A percentile compares a stretch with the other conserved stretches of the same genome.
Evolutionary conservation across 2,113 vertebrate genomes (phyloP).

Genomic region (Condylura cristata): DNA sequence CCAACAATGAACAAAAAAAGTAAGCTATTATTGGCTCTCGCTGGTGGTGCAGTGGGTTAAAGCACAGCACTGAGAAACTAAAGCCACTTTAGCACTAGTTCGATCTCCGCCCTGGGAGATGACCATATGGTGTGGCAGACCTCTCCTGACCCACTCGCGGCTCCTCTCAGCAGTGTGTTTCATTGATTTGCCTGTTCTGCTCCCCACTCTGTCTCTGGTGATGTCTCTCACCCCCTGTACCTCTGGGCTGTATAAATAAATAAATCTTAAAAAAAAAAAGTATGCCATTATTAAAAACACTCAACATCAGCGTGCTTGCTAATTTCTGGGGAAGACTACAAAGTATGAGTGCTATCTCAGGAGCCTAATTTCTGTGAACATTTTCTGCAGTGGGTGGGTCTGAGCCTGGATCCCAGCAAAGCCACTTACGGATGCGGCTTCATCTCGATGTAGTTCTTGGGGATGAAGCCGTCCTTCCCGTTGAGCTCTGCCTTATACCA

Average conservation of each 20-base stretch:
- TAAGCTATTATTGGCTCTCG: background rate
- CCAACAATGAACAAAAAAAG: background rate
- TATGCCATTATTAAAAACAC: background rate
- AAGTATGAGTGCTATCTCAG: background rate
- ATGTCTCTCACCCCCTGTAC: no score
- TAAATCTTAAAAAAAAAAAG: no score
- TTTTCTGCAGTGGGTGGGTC: background rate
- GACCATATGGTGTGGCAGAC: no score
- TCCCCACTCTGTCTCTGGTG: no score
- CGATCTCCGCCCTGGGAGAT: no score
- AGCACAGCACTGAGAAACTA: no score
- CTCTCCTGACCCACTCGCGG: no score
- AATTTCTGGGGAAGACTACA: background rate
- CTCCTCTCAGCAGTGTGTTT: no score
- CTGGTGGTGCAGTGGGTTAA: no score
- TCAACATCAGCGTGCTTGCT: background rate
- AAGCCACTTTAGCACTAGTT: no score
- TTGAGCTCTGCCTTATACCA: slow-evolving; percentile 99
- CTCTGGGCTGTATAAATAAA: no score
- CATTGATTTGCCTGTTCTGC: no score
- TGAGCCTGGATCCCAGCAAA: background rate
- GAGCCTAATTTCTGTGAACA: background rate
- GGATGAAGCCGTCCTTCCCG: slow-evolving; percentile 98
- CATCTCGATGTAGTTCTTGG: slow-evolving; percentile 99
- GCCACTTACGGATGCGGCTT: slow-evolving; percentile 97